phyloP scores from a whole-genome alignment of 2,113 vertebrate species.

The Phyllostomus hastatus region DNA sequence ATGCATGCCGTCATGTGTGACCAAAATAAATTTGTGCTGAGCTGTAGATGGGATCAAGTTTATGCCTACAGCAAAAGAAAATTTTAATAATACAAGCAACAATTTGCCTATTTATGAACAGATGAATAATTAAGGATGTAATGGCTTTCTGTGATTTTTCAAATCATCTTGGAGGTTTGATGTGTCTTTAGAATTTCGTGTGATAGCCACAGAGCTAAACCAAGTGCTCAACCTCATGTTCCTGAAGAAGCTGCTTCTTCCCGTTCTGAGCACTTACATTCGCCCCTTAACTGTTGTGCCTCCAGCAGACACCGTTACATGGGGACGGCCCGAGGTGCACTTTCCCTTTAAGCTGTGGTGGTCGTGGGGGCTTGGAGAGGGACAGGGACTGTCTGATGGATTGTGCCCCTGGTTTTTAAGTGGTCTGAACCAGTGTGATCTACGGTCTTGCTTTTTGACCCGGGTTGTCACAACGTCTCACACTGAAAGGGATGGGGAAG shows the following conservation, averaged over 20 bases:
- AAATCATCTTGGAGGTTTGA: conserved; percentile 18
- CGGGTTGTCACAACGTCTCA: background rate
- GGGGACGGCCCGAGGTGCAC: background rate
- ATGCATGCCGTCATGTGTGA: background rate
- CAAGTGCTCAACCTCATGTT: background rate
- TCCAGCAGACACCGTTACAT: background rate
- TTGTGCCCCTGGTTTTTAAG: background rate
- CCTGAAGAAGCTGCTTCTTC: background rate
- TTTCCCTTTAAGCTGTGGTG: background rate
- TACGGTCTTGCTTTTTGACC: background rate
- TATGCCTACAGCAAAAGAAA: conserved; percentile 29
- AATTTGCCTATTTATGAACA: conserved; percentile 44
- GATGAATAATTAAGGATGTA: conserved; percentile 32
- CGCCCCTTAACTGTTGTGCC: background rate
- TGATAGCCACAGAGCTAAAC: background rate
- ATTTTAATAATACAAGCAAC: background rate
- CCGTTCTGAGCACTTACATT: background rate
- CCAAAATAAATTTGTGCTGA: background rate
- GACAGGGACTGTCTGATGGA: background rate
- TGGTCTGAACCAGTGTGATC: background rate
- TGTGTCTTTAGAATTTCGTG: conserved; percentile 29
- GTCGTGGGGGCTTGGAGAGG: background rate
- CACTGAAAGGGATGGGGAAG: background rate
- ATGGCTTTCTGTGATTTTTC: conserved; percentile 38
- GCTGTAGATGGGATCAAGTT: background rate